Evolutionary conservation across 2,797 vertebrate genomes (phyloP), one percentile per base, ranked within the genome.

Genomic region (Pseudochirops corinnae): DNA sequence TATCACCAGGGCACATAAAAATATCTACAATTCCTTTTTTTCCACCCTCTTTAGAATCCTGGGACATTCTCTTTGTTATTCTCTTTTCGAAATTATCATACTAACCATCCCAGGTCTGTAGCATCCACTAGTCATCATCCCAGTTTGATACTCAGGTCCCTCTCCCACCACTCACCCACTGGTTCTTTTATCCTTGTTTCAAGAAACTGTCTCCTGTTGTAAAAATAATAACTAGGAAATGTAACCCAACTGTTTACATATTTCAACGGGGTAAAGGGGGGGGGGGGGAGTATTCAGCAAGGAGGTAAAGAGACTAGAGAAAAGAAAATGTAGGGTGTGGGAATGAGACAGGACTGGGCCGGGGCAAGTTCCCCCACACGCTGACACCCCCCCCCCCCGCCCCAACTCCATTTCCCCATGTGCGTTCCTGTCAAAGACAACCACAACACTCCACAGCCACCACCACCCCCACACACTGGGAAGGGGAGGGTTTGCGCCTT

Each of bases 381-480:
- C 96, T 52, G 60, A 97, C 97, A 33, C 60, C 60, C 60, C 26
- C 13, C 33, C 57, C 18, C 67, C 13, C 33, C 57, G 7, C 67
- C 46, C 46, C 46, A 46, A 46, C 98, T 97, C 95, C 93, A 90
- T 94, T 96, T 13, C 96, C 97, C 91, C 96, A 93, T 46, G 97
- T 96, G 97, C 97, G 57, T 74, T 39, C 95, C 1, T 50, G 93
- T 16, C 91, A 94, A 92, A 92, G 96, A 97, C 97, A 97, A 97
- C 94, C 94, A 97, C 97, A 96, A 97, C 98, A 97, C 97, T 96
- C 92, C 94, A 92, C 91, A 93, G 95, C 93, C 95, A 10, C 74
- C 39, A 93, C 91, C 97, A 93, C 95, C 96, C 95, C 93, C 92
- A 46, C 55, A 39, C 53, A 93, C 93, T 90, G 62, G 31, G 50